phyloP scores from a whole-genome alignment of 2,113 vertebrate genomes.

The Chrysemys picta region DNA sequence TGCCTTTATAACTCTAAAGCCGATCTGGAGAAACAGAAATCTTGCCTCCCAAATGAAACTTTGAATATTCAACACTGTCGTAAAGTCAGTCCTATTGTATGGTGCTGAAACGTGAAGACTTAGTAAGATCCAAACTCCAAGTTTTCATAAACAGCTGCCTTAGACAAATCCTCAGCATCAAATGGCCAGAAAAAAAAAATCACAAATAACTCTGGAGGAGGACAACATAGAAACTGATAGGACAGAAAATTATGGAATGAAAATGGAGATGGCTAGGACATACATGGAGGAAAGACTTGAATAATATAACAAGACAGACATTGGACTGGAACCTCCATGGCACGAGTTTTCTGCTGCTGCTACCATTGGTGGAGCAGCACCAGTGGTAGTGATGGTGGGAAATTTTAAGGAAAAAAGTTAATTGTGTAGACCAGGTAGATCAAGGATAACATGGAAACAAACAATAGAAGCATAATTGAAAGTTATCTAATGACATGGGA shows the following conservation, averaged over 20 bases:
- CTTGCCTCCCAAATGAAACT: neutral
- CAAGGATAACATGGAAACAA: neutral
- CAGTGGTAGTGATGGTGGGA: neutral
- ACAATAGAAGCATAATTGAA: neutral
- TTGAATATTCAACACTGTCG: neutral
- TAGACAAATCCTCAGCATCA: neutral
- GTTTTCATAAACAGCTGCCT: neutral
- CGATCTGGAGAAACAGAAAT: neutral
- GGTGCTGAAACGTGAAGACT: neutral
- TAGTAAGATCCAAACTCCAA: neutral
- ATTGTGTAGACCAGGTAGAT: neutral
- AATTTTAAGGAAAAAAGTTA: neutral
- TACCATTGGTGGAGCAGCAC: neutral
- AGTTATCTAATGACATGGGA: neutral
- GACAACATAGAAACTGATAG: neutral
- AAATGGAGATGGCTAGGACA: neutral
- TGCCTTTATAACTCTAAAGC: neutral
- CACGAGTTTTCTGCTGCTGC: neutral
- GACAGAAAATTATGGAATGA: neutral
- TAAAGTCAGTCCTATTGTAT: neutral
- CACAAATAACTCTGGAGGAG: neutral
- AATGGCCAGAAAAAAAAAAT: neutral
- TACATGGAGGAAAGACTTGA: neutral
- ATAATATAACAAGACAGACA: neutral
- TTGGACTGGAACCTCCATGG: neutral